Evolutionary conservation across 2,797 vertebrate genomes (phyloP).

Genomic region (Limosa lapponica): DNA sequence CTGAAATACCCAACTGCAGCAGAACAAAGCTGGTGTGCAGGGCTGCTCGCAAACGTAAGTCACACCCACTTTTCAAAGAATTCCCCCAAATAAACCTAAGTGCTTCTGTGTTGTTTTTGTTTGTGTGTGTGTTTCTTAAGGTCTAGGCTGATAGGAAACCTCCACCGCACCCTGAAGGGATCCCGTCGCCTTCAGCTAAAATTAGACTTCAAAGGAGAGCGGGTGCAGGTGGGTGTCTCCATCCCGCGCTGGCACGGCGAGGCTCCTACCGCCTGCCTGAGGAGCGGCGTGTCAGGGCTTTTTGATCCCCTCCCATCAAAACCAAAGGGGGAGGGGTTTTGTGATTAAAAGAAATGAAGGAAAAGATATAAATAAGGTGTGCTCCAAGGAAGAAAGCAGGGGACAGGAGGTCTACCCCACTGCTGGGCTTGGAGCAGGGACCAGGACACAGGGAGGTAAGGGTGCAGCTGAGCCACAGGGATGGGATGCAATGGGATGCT

Average conservation of each 20-base stretch:
- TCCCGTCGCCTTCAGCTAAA: slow-evolving; percentile 12
- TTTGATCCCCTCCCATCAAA: neutral
- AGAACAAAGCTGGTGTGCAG: slow-evolving; percentile 12
- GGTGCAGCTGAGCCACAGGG: fast-evolving
- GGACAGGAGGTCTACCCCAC: fast-evolving
- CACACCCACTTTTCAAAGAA: slow-evolving; percentile 39
- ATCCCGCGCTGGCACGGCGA: fast-evolving
- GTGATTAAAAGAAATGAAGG: neutral
- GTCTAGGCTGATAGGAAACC: neutral
- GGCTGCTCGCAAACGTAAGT: neutral
- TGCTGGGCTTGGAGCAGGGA: fast-evolving
- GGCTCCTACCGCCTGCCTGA: neutral
- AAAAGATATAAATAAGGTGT: neutral
- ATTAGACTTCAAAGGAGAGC: slow-evolving; percentile 49
- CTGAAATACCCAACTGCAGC: slow-evolving; percentile 52
- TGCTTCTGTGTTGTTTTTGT: neutral
- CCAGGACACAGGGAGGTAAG: fast-evolving
- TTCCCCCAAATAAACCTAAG: slow-evolving; percentile 31
- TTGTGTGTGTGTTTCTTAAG: neutral
- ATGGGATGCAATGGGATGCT: fast-evolving
- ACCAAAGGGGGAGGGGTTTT: neutral
- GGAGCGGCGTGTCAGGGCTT: fast-evolving
- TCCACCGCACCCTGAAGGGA: neutral
- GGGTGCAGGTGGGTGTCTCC: neutral
- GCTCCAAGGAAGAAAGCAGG: neutral